These are phyloP conservation scores for Drosophila nigromelanica DNA, from an alignment of 1,140 invertebrate genomes.

Conservation along the genomic window DNA sequence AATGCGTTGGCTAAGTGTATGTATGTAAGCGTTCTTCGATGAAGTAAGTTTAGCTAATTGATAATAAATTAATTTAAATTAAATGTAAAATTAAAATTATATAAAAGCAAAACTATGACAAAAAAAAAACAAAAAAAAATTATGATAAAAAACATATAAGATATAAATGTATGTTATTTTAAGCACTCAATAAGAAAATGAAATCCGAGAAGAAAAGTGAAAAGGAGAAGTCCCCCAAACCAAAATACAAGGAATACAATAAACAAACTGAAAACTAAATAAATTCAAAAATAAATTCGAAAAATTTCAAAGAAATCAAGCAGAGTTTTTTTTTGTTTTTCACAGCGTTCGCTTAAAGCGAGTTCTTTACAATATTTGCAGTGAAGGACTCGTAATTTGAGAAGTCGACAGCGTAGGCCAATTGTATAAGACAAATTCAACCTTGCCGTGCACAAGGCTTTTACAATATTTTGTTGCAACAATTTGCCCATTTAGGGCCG, in stretches of 20 bases:
- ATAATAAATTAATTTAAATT: conserved; percentile 58
- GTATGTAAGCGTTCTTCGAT: conserved; percentile 64
- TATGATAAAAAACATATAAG: conserved; percentile 40
- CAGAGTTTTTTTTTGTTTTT: conserved; percentile 18
- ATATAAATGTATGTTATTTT: conserved; percentile 78
- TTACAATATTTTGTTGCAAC: conserved; percentile 31
- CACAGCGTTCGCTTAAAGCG: neutral
- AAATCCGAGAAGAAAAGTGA: conserved; percentile 43
- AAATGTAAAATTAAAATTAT: conserved; percentile 47
- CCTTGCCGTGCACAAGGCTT: conserved; percentile 18
- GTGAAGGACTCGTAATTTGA: conserved; percentile 5
- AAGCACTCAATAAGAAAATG: conserved; percentile 62
- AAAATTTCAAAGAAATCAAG: conserved; percentile 64
- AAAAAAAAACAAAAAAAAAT: conserved; percentile 13
- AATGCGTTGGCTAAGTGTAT: conserved; percentile 49
- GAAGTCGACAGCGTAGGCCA: neutral
- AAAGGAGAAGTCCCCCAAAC: conserved; percentile 36
- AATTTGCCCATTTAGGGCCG: conserved; percentile 31
- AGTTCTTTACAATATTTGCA: neutral
- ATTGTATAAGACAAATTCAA: conserved; percentile 2
- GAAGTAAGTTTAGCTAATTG: conserved; percentile 72
- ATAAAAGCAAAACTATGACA: neutral
- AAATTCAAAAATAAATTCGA: conserved; percentile 74
- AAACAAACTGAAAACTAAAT: conserved; percentile 61
- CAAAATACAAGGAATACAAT: conserved; percentile 73